These are phyloP conservation scores for Drosophila quadrilineata DNA, from an alignment of 1,140 invertebrate genomes.

Conservation along the genomic window DNA sequence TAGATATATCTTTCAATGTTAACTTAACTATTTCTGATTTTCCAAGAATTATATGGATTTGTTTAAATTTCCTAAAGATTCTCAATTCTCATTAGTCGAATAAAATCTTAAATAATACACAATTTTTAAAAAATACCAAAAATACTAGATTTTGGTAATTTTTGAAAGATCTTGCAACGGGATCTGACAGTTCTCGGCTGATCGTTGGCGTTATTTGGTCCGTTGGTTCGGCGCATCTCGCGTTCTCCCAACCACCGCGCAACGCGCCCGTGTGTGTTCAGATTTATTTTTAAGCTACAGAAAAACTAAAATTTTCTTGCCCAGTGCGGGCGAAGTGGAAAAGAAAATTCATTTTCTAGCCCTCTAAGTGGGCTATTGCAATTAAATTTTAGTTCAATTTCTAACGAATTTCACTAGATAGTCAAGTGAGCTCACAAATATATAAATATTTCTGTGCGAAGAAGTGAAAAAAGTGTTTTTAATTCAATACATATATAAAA, in stretches of 20 bases:
- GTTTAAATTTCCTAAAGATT: no score
- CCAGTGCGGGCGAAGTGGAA: slow-evolving; percentile 36
- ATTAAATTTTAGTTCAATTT: neutral
- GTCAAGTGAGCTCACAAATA: neutral
- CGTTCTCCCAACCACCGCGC: slow-evolving; percentile 31
- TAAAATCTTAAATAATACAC: slow-evolving; percentile 24
- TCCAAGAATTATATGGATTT: no score
- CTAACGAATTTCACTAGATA: neutral
- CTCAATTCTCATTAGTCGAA: no score
- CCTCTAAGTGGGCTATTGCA: neutral
- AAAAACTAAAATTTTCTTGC: slow-evolving; percentile 51
- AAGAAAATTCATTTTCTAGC: neutral
- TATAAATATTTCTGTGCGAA: neutral
- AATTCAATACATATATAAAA: slow-evolving; percentile 20
- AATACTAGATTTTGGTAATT: neutral
- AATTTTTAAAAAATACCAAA: slow-evolving; percentile 6
- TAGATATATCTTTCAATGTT: no score
- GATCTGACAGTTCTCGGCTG: slow-evolving; percentile 75
- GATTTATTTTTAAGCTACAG: slow-evolving; percentile 72
- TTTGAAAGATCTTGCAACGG: neutral
- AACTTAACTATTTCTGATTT: no score
- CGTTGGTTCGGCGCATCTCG: slow-evolving; percentile 32
- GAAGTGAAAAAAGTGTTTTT: slow-evolving; percentile 16
- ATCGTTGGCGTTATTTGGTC: slow-evolving; percentile 69
- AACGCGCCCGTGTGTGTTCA: slow-evolving; percentile 67